These are phyloP conservation scores for Sebastes vulpes DNA, from an alignment of 2,797 vertebrate genomes.

Conservation along the genomic window DNA sequence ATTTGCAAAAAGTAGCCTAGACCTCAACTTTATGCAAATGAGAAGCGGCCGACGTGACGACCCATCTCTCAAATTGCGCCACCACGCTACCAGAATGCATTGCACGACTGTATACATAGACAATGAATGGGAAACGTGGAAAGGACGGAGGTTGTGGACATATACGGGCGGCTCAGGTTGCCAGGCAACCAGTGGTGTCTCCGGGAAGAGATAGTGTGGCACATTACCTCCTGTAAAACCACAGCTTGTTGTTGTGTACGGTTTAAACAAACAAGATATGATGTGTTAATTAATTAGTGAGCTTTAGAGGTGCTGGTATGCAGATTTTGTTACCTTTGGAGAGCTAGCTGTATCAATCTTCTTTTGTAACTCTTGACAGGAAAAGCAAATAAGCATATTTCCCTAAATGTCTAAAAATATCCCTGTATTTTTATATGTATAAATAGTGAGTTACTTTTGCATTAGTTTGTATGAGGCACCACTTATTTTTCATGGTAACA, in stretches of 20 bases:
- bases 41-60: too few relatives aligned
- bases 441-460: background rate
- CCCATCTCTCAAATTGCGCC: too few relatives aligned
- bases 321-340: background rate
- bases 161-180: background rate
- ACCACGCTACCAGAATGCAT: too few relatives aligned
- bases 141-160: too few relatives aligned
- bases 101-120: too few relatives aligned
- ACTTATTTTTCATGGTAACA: background rate
- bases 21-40: too few relatives aligned
- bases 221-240: background rate
- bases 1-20: too few relatives aligned
- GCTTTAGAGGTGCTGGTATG: background rate
- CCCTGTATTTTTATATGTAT: background rate
- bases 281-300: background rate
- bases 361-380: background rate
- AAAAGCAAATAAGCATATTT: background rate
- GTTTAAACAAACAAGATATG: background rate
- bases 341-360: background rate
- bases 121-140: too few relatives aligned
- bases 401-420: background rate
- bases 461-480: background rate
- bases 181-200: too few relatives aligned
- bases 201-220: background rate
- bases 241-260: background rate